Percentiles rank a stretch among this genome's conserved stretches.
phyloP scores from a whole-genome alignment of 35 echinoderm and acorn worm species.

The Chiridota heheva region DNA sequence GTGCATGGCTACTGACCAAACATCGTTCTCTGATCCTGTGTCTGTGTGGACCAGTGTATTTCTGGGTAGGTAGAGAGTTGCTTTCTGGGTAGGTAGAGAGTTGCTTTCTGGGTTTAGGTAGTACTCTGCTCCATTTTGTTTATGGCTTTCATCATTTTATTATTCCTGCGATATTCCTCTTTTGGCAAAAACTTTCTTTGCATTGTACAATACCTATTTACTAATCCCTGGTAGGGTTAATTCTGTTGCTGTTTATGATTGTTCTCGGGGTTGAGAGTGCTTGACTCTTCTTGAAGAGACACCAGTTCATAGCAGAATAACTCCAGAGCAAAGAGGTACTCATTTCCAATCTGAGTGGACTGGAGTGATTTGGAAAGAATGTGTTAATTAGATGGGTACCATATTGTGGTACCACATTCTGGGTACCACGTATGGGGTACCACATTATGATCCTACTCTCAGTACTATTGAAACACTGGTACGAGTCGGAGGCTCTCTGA shows the following conservation, averaged over 20 bases:
- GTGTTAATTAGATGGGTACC: too few species aligned
- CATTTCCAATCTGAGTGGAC: too few species aligned
- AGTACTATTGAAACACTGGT: too few species aligned
- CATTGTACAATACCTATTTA: not conserved
- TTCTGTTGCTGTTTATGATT: too few species aligned
- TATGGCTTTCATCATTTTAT: not conserved
- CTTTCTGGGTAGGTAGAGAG: not conserved
- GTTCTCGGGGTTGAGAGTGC: too few species aligned
- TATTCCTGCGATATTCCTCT: not conserved
- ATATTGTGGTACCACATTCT: too few species aligned
- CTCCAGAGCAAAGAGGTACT: too few species aligned
- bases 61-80: slow-evolving; percentile 51
- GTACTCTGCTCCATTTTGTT: not conserved
- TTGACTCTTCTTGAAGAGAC: too few species aligned
- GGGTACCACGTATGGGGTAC: too few species aligned
- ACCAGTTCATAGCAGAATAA: too few species aligned
- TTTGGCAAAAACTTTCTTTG: not conserved
- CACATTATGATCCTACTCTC: too few species aligned
- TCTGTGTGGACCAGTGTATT: slow-evolving; percentile 90
- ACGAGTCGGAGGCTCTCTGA: too few species aligned
- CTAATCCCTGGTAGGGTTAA: not conserved
- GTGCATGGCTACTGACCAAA: slow-evolving; percentile 83
- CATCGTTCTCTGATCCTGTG: slow-evolving; percentile 40
- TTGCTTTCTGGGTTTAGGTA: not conserved
- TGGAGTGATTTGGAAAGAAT: not conserved